A percentile compares a stretch with the other conserved stretches of the same genome.
Conservation (phyloP, 2,113 vertebrate genomes). For the Peromyscus leucopus region DNA sequence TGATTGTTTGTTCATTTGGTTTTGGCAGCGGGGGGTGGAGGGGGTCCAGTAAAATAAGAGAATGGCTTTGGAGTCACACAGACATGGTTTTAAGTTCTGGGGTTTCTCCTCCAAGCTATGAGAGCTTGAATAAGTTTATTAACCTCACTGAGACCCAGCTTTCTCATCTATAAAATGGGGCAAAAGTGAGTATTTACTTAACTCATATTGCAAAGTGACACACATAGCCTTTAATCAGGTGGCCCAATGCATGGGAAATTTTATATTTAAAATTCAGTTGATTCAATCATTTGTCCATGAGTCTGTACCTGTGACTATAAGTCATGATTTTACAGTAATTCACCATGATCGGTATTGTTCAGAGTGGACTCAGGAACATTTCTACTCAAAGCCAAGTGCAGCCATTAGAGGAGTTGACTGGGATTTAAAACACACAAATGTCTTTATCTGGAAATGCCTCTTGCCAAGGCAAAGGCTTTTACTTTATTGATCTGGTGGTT, state of each 20-base stretch:
- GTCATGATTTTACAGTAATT: not conserved
- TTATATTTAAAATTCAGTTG: not conserved
- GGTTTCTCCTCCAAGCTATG: not conserved
- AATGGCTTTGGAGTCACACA: not conserved
- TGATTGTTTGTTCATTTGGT: not conserved
- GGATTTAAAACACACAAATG: not conserved
- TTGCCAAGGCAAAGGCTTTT: not conserved
- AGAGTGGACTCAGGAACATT: not conserved
- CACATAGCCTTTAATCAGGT: not conserved
- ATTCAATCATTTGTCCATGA: not conserved
- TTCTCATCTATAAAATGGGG: not conserved
- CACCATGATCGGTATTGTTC: not conserved
- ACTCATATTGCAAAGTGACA: not conserved
- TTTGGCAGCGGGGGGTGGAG: no score
- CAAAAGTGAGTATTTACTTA: not conserved
- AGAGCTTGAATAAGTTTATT: not conserved
- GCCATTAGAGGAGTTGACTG: slow-evolving; percentile 4
- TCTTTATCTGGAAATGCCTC: not conserved
- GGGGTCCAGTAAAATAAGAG: not conserved
- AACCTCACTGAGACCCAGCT: not conserved
- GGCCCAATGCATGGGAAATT: not conserved
- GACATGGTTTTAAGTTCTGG: not conserved
- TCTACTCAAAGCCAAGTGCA: slow-evolving; percentile 13
- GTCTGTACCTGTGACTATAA: not conserved
- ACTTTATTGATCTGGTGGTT: not conserved